Conservation (phyloP, 1,140 invertebrate species). For the Caerostris darwini region DNA sequence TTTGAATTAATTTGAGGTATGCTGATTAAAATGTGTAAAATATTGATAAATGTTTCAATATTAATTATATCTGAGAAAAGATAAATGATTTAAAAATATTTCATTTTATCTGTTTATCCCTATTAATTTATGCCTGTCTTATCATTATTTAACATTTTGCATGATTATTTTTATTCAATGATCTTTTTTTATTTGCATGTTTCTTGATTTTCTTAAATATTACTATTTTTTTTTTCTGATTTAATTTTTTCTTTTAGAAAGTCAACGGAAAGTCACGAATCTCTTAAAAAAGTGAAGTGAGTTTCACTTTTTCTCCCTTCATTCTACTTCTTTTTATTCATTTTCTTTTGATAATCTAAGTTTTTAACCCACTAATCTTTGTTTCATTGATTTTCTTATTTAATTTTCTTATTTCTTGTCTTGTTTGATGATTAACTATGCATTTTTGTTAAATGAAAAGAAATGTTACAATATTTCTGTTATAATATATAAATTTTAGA, state of each 20-base stretch:
- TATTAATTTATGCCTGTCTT: not conserved
- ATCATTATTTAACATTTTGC: not conserved
- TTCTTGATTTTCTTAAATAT: not conserved
- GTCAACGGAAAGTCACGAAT: not conserved
- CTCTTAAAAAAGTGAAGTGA: not conserved
- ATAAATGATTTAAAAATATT: not conserved
- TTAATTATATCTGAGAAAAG: too few species aligned
- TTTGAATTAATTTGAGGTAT: too few species aligned
- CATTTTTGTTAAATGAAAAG: too few species aligned
- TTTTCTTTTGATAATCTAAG: not conserved
- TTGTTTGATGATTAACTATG: too few species aligned
- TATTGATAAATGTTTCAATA: too few species aligned
- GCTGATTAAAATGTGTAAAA: too few species aligned
- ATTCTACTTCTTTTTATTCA: not conserved
- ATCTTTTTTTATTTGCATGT: not conserved
- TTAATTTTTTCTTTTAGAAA: not conserved
- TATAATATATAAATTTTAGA: too few species aligned
- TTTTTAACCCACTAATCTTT: not conserved
- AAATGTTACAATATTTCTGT: too few species aligned
- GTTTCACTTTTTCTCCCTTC: not conserved
- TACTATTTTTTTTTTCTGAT: not conserved
- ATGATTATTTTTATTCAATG: not conserved
- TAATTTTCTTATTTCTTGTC: too few species aligned
- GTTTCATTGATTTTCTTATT: too few species aligned
- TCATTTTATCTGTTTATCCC: not conserved